Evolutionary conservation across 2,888 invertebrate genomes (phyloP).

Genomic region (Notodonta dromedarius): DNA sequence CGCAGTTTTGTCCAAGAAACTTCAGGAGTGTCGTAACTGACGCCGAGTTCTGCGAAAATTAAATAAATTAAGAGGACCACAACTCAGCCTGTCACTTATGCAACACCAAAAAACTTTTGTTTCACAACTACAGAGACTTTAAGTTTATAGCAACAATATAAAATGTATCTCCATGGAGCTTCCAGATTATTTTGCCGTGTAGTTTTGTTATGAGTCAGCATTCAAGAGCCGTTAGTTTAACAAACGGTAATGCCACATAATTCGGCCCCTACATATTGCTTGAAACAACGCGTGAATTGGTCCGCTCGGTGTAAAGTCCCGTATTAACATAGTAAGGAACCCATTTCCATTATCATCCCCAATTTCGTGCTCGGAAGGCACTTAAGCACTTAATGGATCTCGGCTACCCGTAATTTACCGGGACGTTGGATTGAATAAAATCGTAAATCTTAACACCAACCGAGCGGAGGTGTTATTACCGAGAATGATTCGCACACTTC

Average conservation of each 20-base stretch:
- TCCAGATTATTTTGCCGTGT: background rate
- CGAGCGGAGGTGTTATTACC: constrained; percentile 69
- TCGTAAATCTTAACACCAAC: constrained; percentile 77
- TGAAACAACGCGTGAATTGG: constrained; percentile 69
- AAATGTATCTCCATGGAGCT: no score
- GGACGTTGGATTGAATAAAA: constrained; percentile 81
- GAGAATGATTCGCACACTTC: constrained; percentile 68
- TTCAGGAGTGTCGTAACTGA: constrained; percentile 35
- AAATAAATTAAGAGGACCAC: constrained; percentile 24
- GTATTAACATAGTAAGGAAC: constrained; percentile 80
- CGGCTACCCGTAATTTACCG: constrained; percentile 79
- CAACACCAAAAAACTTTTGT: constrained; percentile 4
- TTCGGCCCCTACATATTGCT: constrained; percentile 58
- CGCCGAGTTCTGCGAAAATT: constrained; percentile 28
- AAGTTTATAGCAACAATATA: background rate
- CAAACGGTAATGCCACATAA: constrained; percentile 47
- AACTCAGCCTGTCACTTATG: constrained; percentile 21
- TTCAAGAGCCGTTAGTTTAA: constrained; percentile 50
- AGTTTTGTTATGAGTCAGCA: constrained; percentile 35
- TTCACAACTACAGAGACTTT: background rate
- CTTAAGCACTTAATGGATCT: constrained; percentile 83
- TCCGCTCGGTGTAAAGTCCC: constrained; percentile 65
- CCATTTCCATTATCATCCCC: constrained; percentile 82
- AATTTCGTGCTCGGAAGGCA: constrained; percentile 82
- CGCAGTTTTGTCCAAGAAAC: constrained; percentile 47